Percentiles rank a stretch among this genome's conserved stretches.
These are phyloP conservation scores for Dicranocentrus wangi DNA, from an alignment of 2,888 invertebrate species.

Conservation along the genomic window DNA sequence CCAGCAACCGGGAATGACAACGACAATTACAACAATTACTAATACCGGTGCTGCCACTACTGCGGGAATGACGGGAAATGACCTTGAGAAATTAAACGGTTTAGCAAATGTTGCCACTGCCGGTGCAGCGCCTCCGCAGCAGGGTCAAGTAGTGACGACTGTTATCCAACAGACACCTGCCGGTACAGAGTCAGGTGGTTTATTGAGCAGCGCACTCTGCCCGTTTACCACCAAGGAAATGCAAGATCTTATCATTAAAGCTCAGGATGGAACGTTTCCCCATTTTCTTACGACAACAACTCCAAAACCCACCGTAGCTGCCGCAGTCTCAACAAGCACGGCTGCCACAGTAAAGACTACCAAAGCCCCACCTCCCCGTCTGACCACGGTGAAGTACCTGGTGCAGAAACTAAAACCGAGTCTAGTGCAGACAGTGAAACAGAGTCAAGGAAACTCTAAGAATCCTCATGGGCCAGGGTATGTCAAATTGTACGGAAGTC, in stretches of 20 bases:
- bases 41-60: conserved; percentile 36
- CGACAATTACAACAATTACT: conserved; percentile 56
- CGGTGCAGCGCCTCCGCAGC: neutral
- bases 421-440: too few species aligned
- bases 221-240: conserved; percentile 37
- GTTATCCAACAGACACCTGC: conserved; percentile 43
- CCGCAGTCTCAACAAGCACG: conserved; percentile 13
- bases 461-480: neutral
- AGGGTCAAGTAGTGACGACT: conserved; percentile 24
- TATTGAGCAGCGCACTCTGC: conserved; percentile 3
- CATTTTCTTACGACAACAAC: conserved; percentile 38
- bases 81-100: neutral
- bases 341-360: conserved; percentile 14
- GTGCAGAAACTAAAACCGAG: too few species aligned
- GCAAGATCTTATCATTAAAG: conserved; percentile 43
- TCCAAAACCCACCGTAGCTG: neutral
- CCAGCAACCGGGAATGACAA: conserved; percentile 29
- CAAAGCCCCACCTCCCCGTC: conserved; percentile 15
- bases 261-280: conserved; percentile 28
- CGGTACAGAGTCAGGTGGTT: too few species aligned
- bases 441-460: neutral
- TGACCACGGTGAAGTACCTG: too few species aligned
- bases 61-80: conserved; percentile 29
- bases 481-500: neutral
- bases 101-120: too few species aligned